Percentiles rank a stretch among this genome's conserved stretches.
Evolutionary conservation across 2,113 vertebrate genomes (phyloP).

Genomic region (Capricornis sumatraensis): DNA sequence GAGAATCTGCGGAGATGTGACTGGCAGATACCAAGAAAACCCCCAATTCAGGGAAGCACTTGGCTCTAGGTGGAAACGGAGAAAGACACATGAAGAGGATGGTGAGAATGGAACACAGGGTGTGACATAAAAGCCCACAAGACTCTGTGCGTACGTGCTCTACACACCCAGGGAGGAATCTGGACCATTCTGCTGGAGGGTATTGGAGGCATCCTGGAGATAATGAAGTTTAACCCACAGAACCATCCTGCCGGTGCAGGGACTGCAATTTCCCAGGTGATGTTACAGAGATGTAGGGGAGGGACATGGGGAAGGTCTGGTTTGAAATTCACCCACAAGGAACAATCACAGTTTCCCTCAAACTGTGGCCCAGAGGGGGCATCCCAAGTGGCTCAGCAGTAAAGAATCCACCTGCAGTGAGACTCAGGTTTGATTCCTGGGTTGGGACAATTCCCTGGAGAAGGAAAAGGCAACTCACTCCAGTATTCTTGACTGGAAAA

Average conservation of each 20-base stretch:
- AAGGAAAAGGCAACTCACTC: background rate
- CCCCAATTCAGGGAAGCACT: background rate
- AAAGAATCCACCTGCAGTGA: background rate
- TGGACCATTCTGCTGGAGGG: background rate
- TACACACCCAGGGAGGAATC: background rate
- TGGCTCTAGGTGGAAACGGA: background rate
- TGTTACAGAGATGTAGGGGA: background rate
- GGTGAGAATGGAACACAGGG: background rate
- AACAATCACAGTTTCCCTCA: background rate
- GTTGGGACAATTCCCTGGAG: background rate
- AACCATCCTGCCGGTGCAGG: fast-evolving
- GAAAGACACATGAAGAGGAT: background rate
- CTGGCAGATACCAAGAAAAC: background rate
- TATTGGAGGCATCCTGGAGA: background rate
- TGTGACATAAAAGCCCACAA: background rate
- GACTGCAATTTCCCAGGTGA: background rate
- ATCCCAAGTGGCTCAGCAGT: background rate
- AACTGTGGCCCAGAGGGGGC: background rate
- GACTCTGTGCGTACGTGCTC: background rate
- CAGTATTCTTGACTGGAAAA: background rate
- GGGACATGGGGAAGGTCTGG: background rate
- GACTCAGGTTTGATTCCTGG: background rate
- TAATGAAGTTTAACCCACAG: background rate
- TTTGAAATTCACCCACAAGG: background rate
- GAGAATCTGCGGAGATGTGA: background rate